phyloP scores from a whole-genome alignment of 2,888 invertebrate species.

The Pseudococcus longispinus region DNA sequence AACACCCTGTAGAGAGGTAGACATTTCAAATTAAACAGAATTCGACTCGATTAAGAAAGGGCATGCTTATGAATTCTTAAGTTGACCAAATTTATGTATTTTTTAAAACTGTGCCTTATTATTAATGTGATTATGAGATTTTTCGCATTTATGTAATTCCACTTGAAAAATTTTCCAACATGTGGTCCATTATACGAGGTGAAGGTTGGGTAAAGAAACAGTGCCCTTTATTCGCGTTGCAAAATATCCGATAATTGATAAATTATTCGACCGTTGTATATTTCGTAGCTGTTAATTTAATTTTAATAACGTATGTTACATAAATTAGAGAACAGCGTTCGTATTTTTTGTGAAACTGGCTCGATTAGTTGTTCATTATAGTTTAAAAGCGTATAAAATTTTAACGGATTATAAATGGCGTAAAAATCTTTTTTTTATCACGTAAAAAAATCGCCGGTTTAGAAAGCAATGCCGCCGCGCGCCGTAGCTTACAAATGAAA shows the following conservation, averaged over 20 bases:
- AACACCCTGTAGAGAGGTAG: too few relatives aligned
- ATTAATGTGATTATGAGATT: background rate
- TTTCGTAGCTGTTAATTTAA: slow-evolving; percentile 10
- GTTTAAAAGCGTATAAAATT: slow-evolving; percentile 27
- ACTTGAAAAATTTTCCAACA: background rate
- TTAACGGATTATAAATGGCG: slow-evolving; percentile 34
- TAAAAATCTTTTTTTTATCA: background rate
- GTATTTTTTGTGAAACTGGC: background rate
- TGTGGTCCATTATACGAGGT: background rate
- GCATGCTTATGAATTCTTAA: too few relatives aligned
- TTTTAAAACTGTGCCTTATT: too few relatives aligned
- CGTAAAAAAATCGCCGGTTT: background rate
- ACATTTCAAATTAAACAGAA: too few relatives aligned
- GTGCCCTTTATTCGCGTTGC: background rate
- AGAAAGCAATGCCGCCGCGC: background rate
- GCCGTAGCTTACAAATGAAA: slow-evolving; percentile 10
- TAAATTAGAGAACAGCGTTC: background rate
- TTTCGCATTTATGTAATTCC: background rate
- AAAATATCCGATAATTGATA: slow-evolving; percentile 13
- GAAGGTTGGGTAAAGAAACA: background rate
- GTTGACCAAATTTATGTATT: too few relatives aligned
- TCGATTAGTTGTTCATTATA: slow-evolving; percentile 27
- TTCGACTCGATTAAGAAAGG: too few relatives aligned
- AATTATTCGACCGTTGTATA: slow-evolving; percentile 24
- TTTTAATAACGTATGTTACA: slow-evolving; percentile 38